phyloP scores from a whole-genome alignment of 2,113 vertebrate species.

The Halcyon malimbica region DNA sequence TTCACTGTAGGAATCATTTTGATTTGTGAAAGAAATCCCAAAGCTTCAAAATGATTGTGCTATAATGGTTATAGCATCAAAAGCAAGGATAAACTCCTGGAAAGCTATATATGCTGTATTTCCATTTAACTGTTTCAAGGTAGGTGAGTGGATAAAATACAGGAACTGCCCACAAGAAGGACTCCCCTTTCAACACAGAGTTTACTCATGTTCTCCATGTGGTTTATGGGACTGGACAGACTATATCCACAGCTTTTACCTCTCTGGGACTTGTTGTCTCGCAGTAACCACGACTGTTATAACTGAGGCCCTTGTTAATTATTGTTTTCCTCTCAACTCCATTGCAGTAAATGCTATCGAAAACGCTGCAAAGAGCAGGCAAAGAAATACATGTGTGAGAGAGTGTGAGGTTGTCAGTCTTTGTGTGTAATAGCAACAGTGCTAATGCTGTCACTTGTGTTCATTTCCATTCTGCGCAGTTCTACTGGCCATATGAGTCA shows the following conservation, averaged over 20 bases:
- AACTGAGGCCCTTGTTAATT: background rate
- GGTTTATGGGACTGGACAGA: background rate
- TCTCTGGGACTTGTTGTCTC: background rate
- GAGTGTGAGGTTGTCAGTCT: background rate
- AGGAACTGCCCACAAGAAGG: background rate
- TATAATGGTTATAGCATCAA: background rate
- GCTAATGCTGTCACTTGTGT: too few relatives aligned
- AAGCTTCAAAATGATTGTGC: background rate
- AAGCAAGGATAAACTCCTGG: background rate
- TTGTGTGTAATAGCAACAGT: background rate
- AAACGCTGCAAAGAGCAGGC: background rate
- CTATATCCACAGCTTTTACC: background rate
- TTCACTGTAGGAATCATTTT: constrained; percentile 22
- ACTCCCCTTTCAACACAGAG: fast-evolving
- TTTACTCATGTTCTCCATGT: fast-evolving
- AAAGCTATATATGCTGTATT: background rate
- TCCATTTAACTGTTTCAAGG: background rate
- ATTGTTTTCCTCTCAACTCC: background rate
- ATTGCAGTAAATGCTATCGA: background rate
- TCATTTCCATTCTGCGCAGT: background rate
- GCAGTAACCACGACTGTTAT: fast-evolving
- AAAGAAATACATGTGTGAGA: fast-evolving
- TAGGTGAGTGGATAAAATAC: background rate
- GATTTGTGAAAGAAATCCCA: constrained; percentile 21
- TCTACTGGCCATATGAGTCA: background rate